Evolutionary conservation across 2,888 invertebrate genomes (phyloP), one percentile per base, ranked within the genome.

Genomic region (Atrina japonica): DNA sequence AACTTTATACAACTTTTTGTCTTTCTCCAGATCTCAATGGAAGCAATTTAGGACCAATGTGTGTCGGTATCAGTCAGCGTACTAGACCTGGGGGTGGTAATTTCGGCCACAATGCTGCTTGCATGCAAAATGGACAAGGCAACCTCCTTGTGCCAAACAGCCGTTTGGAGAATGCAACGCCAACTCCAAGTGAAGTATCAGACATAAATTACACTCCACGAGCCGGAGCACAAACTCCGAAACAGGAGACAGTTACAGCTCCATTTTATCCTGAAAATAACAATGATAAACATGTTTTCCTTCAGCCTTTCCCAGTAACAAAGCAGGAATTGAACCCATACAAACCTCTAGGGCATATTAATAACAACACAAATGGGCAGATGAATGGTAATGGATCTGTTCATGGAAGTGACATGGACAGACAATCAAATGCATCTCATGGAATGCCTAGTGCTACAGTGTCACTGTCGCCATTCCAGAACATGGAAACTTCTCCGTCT

Each of bases 131-230:
- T 25, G 50, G 65, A n/a, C 56, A 35, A 40, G 71, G 70, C 56
- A 76, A 82, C 52, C 75, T 83, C 29, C 75, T 81, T 59, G 71
- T 80, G n/a, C 84, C 84, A 11, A 79, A 79, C 47, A 80, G 75
- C 64, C 71, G 81, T 11, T 74, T 84, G 23, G 83, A 85, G 69
- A 85, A 82, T 6, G 82, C 84, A 60, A 85, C 87, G 0, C 87
- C 87, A 3, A 87, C 88, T 3, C 87, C 85, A 0, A 88, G 86
- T 74, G 88, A 88, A 53, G 72, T 86, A 25, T 87, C 88, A 50
- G 86, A 83, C 55, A 86, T 87, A 52, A 76, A 80, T 53, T 81
- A 76, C 30, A 79, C 69, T 69, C 80, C 70, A 30, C 70, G 77
- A 69, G 76, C 67, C 14, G 76, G 74, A 1, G 74, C 78, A n/a